Conservation (phyloP, 1,140 invertebrate species). For the Aleiodes sp. region DNA sequence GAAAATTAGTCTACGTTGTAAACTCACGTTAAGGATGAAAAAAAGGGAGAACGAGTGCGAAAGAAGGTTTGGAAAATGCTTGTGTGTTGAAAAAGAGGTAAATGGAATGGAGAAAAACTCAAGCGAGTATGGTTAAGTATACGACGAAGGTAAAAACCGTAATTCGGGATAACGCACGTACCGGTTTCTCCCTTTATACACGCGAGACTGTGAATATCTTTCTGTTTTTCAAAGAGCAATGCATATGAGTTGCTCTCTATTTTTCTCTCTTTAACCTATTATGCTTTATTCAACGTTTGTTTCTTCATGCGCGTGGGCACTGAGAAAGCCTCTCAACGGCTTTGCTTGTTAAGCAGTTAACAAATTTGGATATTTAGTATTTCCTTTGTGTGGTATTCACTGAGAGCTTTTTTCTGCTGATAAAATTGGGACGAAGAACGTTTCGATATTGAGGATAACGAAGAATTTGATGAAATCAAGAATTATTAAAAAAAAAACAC, state of each 20-base stretch:
- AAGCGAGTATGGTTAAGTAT: neutral
- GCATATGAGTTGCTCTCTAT: too few species aligned
- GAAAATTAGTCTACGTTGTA: conserved; percentile 27
- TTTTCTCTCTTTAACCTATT: too few species aligned
- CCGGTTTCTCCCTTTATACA: conserved; percentile 15
- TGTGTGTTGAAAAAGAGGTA: neutral
- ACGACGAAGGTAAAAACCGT: neutral
- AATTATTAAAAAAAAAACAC: too few species aligned
- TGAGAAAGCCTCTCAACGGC: neutral
- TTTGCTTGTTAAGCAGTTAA: too few species aligned
- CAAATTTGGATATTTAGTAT: too few species aligned
- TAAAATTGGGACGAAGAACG: too few species aligned
- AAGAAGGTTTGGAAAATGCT: neutral
- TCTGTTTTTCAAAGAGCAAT: neutral
- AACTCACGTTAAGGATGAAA: neutral
- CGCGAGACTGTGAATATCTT: neutral
- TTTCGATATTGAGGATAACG: too few species aligned
- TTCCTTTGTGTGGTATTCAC: too few species aligned
- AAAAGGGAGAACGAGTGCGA: neutral
- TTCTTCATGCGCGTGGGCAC: neutral
- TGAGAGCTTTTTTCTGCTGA: too few species aligned
- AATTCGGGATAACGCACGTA: conserved; percentile 28
- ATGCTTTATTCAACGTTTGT: neutral
- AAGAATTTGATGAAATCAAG: too few species aligned
- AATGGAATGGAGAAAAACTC: neutral